Base-by-base conservation (phyloP, 2,888 invertebrate species). In the Chloromyia formosa region DNA sequence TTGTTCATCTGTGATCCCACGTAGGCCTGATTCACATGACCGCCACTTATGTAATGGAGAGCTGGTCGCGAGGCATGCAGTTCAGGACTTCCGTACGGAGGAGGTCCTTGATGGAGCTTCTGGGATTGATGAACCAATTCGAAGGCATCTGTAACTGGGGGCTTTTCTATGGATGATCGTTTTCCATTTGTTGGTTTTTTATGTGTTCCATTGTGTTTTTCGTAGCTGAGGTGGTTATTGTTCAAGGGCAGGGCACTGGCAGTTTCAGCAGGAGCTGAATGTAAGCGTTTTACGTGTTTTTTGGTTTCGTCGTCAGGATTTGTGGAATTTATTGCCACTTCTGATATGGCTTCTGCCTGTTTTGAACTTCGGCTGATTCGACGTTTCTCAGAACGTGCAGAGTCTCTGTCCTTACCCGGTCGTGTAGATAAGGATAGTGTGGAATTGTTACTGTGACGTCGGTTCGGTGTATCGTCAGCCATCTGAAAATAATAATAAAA, bases 31-130 rank as follows among this genome's bases (percentile, higher is more conserved):
- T 71, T 71, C 12, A 71, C 42, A 20, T 71, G 56, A 5, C 71
- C 71, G n/a, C 69, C 69, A 40, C 71, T 71, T 12, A 71, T 71
- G 18, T 58, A 71, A 22, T 71, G 71, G 18, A 71, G 40, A 2
- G 66, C 45, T 66, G 27, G 56, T 4, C 56, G 56, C 12, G 12
- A 27, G 1, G n/a, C 18, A 10, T 56, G 5, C 18, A 56, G 10
- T 5, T 18, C 35, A 1, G 71, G 58, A 40, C 40, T 56, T 5
- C 22, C 45, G 58, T 71, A 58, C 9, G n/a, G 12, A 22, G 3
- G 10, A 10, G n/a, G 12, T 14, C 20, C 1, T 12, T 27, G 56
- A 56, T 54, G 18, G 16, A 42, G 9, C 3, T n/a, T 49, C 49
- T 3, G 49, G 10, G 12, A n/a, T 2, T 49, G 49, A 49, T n/a